Conservation (phyloP, 2,113 vertebrate species). For the Entomyzon cyanotis region DNA sequence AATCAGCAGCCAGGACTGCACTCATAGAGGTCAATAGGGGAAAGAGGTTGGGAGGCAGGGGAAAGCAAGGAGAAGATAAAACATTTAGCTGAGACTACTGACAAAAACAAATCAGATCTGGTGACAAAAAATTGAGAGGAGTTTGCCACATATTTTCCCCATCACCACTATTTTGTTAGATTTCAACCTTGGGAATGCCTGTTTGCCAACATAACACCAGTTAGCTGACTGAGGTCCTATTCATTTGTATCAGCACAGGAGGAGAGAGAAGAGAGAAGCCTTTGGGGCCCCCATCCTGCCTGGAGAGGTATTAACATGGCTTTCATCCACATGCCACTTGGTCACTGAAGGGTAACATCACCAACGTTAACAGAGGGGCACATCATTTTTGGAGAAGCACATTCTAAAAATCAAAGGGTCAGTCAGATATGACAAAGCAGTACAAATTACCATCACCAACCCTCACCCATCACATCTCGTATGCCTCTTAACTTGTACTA, state of each 20-base stretch:
- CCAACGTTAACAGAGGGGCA: background rate
- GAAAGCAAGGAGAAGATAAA: slow-evolving; percentile 12
- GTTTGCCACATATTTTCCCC: background rate
- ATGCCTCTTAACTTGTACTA: background rate
- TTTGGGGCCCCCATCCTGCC: background rate
- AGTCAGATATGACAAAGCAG: background rate
- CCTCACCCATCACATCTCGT: background rate
- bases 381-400: background rate
- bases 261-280: background rate
- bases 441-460: background rate
- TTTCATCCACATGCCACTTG: background rate
- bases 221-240: background rate
- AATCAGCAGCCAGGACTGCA: slow-evolving; percentile 73
- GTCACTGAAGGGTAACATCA: background rate
- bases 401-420: background rate
- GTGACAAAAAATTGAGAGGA: slow-evolving; percentile 17
- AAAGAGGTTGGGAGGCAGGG: slow-evolving; percentile 19
- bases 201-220: background rate
- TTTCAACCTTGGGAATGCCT: background rate
- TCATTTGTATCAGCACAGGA: background rate
- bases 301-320: accelerated
- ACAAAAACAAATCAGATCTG: background rate
- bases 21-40: slow-evolving; percentile 63
- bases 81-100: background rate
- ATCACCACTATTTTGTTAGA: background rate